These are phyloP conservation scores for Stegana nigrithorax DNA, from an alignment of 2,888 invertebrate species.

Conservation along the genomic window DNA sequence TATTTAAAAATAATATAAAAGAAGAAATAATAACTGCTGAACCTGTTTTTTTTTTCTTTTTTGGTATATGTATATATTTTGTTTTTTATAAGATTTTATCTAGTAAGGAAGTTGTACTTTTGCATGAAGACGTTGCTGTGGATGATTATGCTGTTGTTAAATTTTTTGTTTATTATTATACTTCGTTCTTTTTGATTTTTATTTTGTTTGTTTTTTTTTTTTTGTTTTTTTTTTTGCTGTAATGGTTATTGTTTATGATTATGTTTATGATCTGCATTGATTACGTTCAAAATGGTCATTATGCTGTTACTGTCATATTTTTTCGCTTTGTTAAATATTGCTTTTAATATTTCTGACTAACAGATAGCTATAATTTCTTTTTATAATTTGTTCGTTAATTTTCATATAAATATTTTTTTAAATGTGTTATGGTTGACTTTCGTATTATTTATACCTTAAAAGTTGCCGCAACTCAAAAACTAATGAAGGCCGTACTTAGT, in stretches of 20 bases:
- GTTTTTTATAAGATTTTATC: constrained; percentile 19
- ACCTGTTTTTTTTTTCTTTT: neutral
- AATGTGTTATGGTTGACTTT: constrained; percentile 32
- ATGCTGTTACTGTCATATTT: neutral
- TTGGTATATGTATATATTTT: constrained; percentile 17
- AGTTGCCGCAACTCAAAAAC: constrained; percentile 14
- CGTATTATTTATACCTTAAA: neutral
- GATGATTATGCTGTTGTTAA: constrained; percentile 24
- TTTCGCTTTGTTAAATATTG: constrained; percentile 18
- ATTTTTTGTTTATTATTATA: neutral
- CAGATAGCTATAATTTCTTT: no score
- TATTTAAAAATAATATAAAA: no score
- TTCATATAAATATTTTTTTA: no score
- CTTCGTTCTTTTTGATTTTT: neutral
- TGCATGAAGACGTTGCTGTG: constrained; percentile 43
- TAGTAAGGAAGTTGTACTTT: constrained; percentile 53
- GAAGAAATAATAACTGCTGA: no score
- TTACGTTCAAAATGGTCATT: neutral
- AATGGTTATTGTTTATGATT: constrained; percentile 37
- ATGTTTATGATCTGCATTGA: neutral
- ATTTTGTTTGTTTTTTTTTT: neutral
- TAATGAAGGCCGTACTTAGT: constrained; percentile 10
- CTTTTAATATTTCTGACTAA: no score
- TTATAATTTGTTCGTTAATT: no score
- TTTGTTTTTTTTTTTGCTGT: constrained; percentile 42